Conservation (phyloP, 2,888 invertebrate species). For the Gisinianus flammeolus region DNA sequence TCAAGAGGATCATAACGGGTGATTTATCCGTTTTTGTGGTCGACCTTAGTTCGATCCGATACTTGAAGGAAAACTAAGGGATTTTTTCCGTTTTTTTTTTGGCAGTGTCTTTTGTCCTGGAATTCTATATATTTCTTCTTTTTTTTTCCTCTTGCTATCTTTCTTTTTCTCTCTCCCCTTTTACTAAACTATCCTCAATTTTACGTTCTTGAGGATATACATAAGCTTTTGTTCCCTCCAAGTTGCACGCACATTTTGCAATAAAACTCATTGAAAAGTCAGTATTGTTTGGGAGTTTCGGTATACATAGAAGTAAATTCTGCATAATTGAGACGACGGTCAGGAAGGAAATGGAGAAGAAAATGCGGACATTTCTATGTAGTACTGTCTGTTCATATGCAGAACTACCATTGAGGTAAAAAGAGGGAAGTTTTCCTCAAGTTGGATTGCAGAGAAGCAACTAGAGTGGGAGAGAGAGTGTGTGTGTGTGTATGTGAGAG, state of each 20-base stretch:
- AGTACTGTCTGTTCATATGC: not conserved
- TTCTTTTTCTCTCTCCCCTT: not conserved
- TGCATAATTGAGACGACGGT: slow-evolving; percentile 28
- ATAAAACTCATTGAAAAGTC: slow-evolving; percentile 31
- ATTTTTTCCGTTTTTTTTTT: slow-evolving; percentile 3
- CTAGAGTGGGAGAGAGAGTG: slow-evolving; percentile 3
- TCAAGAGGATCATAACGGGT: slow-evolving; percentile 37
- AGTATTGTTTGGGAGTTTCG: slow-evolving; percentile 12
- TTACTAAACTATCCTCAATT: too few relatives aligned
- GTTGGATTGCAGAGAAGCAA: not conserved
- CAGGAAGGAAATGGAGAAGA: slow-evolving; percentile 2
- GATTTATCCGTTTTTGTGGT: slow-evolving; percentile 39
- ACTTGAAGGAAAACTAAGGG: slow-evolving; percentile 11
- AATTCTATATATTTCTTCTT: slow-evolving; percentile 12
- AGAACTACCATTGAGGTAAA: slow-evolving; percentile 13
- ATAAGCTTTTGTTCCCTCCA: too few relatives aligned
- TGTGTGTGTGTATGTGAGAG: not conserved
- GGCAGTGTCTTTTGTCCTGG: slow-evolving; percentile 12
- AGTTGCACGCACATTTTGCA: slow-evolving; percentile 14
- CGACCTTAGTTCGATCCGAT: slow-evolving; percentile 28
- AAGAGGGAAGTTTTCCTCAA: not conserved
- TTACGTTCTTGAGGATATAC: too few relatives aligned
- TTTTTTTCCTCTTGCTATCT: not conserved
- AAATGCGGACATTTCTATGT: slow-evolving; percentile 32
- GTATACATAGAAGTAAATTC: slow-evolving; percentile 10